Evolutionary conservation across 2,888 invertebrate genomes (phyloP).

Genomic region (Dryomyza anilis): DNA sequence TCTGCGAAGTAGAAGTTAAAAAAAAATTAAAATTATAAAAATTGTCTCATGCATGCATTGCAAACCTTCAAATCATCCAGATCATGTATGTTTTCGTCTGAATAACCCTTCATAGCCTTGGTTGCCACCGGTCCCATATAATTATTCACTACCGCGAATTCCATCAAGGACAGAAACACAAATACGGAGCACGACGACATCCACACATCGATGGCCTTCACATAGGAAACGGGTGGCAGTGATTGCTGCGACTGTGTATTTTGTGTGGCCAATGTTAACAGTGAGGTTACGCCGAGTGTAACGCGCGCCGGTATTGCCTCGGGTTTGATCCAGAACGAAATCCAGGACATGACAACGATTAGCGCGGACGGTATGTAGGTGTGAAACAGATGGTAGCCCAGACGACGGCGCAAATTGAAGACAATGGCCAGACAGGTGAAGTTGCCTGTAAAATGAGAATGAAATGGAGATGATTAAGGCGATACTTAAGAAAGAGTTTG

Average conservation of each 20-base stretch:
- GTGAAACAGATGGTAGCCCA: slow-evolving; percentile 90
- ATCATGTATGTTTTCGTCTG: slow-evolving; percentile 78
- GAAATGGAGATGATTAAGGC: too few species aligned
- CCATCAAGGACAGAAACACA: slow-evolving; percentile 88
- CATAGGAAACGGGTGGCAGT: slow-evolving; percentile 88
- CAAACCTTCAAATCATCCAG: slow-evolving; percentile 79
- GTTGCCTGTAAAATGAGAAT: slow-evolving; percentile 75
- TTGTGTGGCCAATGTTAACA: slow-evolving; percentile 87
- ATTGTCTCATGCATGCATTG: background rate
- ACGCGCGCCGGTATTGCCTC: slow-evolving; percentile 91
- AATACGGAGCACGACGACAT: slow-evolving; percentile 92
- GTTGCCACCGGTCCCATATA: slow-evolving; percentile 85
- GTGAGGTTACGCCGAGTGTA: slow-evolving; percentile 84
- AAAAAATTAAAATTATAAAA: slow-evolving; percentile 11
- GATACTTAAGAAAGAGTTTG: background rate
- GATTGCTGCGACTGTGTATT: slow-evolving; percentile 90
- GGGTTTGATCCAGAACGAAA: slow-evolving; percentile 94
- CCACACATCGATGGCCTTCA: slow-evolving; percentile 92
- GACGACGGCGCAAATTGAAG: slow-evolving; percentile 79
- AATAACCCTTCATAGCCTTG: slow-evolving; percentile 88
- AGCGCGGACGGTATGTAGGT: slow-evolving; percentile 90
- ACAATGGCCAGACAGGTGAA: slow-evolving; percentile 90
- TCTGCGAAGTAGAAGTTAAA: slow-evolving; percentile 15
- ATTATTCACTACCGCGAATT: slow-evolving; percentile 89
- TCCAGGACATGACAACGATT: slow-evolving; percentile 95